phyloP scores from a whole-genome alignment of 2,113 vertebrate species.

The Girardinichthys multiradiatus region DNA sequence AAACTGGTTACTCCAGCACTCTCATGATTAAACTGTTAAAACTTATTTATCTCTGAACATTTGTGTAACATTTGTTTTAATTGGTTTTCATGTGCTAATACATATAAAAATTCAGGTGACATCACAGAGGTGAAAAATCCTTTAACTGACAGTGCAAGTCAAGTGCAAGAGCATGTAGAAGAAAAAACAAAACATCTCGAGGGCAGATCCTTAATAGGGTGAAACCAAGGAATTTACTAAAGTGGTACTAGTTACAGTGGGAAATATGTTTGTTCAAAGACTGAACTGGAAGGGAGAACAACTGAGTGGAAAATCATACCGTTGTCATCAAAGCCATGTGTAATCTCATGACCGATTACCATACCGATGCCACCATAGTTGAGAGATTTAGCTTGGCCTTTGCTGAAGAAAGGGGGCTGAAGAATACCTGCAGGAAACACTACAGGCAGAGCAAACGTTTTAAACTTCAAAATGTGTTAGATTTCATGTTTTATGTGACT shows the following conservation, averaged over 20 bases:
- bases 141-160: constrained; percentile 1
- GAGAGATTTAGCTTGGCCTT: constrained; percentile 88
- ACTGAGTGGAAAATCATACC: constrained; percentile 78
- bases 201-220: background rate
- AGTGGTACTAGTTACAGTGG: constrained; percentile 29
- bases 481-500: background rate
- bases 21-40: background rate
- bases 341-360: constrained; percentile 98
- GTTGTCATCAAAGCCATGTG: constrained; percentile 95
- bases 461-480: background rate
- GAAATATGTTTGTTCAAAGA: constrained; percentile 18
- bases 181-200: constrained; percentile 7
- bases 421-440: constrained; percentile 97
- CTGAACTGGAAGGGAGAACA: constrained; percentile 1
- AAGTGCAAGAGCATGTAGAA: background rate
- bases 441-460: constrained; percentile 47
- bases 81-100: background rate
- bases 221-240: constrained; percentile 14
- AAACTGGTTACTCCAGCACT: background rate
- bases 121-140: constrained; percentile 11
- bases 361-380: constrained; percentile 96
- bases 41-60: background rate
- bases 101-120: background rate
- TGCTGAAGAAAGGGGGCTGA: constrained; percentile 95
- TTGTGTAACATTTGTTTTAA: background rate